phyloP scores from a whole-genome alignment of 2,113 vertebrate genomes.

The Orcinus orca region DNA sequence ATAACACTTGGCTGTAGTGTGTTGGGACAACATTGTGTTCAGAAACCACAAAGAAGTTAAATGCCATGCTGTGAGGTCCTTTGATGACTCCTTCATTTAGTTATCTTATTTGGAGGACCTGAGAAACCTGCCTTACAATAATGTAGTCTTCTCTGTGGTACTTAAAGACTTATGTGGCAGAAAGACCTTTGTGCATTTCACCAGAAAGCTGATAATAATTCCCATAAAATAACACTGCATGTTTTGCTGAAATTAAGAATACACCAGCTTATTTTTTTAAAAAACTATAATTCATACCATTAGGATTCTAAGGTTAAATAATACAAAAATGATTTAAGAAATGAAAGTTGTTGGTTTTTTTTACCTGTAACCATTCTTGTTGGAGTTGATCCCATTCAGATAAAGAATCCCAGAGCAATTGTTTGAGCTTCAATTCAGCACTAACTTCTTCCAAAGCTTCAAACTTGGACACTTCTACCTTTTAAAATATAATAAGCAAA shows the following conservation, averaged over 20 bases:
- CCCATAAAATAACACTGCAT: neutral
- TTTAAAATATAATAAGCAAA: slow-evolving; percentile 45
- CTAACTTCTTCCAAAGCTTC: slow-evolving; percentile 85
- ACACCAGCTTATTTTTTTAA: neutral
- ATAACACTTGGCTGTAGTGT: neutral
- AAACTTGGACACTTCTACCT: slow-evolving; percentile 90
- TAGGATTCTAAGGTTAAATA: neutral
- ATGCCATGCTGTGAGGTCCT: neutral
- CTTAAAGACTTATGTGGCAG: neutral
- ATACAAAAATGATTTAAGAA: neutral
- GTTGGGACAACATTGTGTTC: neutral
- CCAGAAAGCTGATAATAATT: neutral
- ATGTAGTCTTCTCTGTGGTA: neutral
- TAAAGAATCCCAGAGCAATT: slow-evolving; percentile 88
- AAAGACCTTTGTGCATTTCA: neutral
- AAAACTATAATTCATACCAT: neutral
- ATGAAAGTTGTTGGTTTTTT: neutral
- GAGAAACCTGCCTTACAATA: neutral
- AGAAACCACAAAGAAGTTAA: neutral
- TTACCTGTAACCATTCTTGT: slow-evolving; percentile 85
- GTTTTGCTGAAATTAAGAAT: neutral
- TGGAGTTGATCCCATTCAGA: slow-evolving; percentile 87
- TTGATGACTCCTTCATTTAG: neutral
- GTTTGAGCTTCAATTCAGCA: slow-evolving; percentile 86
- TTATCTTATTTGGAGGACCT: neutral